phyloP scores from a whole-genome alignment of 2,888 invertebrate species.

The Atethmia centrago region DNA sequence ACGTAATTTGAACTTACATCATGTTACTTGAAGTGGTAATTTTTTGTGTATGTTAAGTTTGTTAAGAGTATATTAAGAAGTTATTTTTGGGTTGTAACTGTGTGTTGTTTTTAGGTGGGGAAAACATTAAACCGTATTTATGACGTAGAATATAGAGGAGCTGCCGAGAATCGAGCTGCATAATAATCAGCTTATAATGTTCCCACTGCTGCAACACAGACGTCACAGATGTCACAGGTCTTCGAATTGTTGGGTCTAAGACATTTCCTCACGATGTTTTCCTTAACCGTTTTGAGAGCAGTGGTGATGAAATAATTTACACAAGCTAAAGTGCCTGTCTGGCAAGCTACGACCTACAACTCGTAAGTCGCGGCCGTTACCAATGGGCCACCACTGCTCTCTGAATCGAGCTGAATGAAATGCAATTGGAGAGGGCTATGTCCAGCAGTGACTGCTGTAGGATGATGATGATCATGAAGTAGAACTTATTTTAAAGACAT shows the following conservation, averaged over 20 bases:
- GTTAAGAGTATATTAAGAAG: not conserved
- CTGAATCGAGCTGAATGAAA: not conserved
- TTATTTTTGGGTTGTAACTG: conserved; percentile 21
- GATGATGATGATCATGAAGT: not conserved
- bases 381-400: too few relatives aligned
- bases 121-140: not conserved
- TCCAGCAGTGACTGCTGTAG: not conserved
- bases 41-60: conserved; percentile 56
- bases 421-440: not conserved
- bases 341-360: too few relatives aligned
- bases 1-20: conserved; percentile 79
- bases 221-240: too few relatives aligned
- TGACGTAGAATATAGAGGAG: not conserved
- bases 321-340: too few relatives aligned
- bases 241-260: too few relatives aligned
- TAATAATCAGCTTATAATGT: too few relatives aligned
- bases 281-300: too few relatives aligned
- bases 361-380: too few relatives aligned
- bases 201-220: too few relatives aligned
- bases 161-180: not conserved
- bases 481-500: not conserved
- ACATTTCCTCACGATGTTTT: too few relatives aligned
- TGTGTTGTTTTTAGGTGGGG: not conserved
- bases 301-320: too few relatives aligned
- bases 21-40: conserved; percentile 71